Evolutionary conservation across 2,888 invertebrate genomes (phyloP).

Genomic region (Drosophila atroscutellata): DNA sequence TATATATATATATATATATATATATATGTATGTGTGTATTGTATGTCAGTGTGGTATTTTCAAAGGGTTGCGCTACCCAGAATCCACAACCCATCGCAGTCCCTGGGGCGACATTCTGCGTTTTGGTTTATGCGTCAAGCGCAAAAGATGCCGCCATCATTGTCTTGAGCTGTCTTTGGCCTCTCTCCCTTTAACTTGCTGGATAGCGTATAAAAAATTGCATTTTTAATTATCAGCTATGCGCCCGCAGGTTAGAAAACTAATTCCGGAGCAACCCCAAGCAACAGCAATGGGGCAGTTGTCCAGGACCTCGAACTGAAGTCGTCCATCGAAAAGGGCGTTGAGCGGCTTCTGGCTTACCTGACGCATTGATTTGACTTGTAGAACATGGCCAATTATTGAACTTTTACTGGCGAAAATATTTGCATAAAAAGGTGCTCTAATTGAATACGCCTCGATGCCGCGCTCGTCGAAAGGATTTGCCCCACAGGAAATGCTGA

Average conservation of each 20-base stretch:
- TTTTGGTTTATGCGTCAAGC: slow-evolving; percentile 78
- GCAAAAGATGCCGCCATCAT: slow-evolving; percentile 73
- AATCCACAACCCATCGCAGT: slow-evolving; percentile 38
- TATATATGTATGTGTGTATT: background rate
- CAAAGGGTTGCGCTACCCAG: slow-evolving; percentile 70
- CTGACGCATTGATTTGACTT: slow-evolving; percentile 83
- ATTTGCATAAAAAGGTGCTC: slow-evolving; percentile 77
- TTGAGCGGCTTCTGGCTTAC: slow-evolving; percentile 28
- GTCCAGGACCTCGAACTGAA: background rate
- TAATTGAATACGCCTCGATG: slow-evolving; percentile 70
- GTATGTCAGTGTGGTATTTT: slow-evolving; percentile 15
- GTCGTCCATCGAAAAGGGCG: background rate
- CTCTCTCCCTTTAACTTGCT: slow-evolving; percentile 8
- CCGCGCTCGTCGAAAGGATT: slow-evolving; percentile 63
- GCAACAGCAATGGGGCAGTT: slow-evolving; percentile 5
- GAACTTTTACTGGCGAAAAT: slow-evolving; percentile 79
- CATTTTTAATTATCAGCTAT: slow-evolving; percentile 78
- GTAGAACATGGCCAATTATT: slow-evolving; percentile 85
- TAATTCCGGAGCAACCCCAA: slow-evolving; percentile 72
- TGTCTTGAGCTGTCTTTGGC: slow-evolving; percentile 62
- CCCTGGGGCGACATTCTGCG: slow-evolving; percentile 78
- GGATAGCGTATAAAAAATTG: slow-evolving; percentile 70
- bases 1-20: background rate
- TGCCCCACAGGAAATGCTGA: slow-evolving; percentile 48
- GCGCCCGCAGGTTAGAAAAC: slow-evolving; percentile 76